phyloP scores from a whole-genome alignment of 2,888 invertebrate genomes.

The Deilephila elpenor region DNA sequence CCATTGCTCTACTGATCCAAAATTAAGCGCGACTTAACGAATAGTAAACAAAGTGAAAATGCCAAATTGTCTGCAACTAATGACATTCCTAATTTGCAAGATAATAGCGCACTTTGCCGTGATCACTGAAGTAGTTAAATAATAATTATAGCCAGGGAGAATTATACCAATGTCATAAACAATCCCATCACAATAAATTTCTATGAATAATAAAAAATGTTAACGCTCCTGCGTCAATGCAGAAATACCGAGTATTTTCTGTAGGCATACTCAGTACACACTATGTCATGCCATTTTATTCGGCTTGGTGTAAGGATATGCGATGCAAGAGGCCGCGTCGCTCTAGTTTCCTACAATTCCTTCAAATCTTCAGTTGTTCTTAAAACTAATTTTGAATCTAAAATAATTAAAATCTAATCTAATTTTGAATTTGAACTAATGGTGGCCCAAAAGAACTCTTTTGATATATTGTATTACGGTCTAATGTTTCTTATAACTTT shows the following conservation, averaged over 20 bases:
- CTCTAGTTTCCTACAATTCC: neutral
- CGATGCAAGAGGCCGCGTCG: neutral
- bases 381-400: too few species aligned
- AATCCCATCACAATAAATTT: conserved; percentile 26
- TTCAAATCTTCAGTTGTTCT: neutral
- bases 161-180: conserved; percentile 15
- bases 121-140: conserved; percentile 4
- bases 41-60: neutral
- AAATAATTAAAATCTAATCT: too few species aligned
- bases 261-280: conserved; percentile 4
- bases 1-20: too few species aligned
- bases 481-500: too few species aligned
- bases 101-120: neutral
- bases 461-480: too few species aligned
- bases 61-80: conserved; percentile 19
- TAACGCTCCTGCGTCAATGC: conserved; percentile 29
- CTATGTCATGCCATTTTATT: neutral
- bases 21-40: too few species aligned
- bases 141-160: conserved; percentile 24
- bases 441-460: too few species aligned
- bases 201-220: conserved; percentile 34
- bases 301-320: neutral
- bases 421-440: too few species aligned
- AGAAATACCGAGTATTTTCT: conserved; percentile 25
- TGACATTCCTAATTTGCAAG: conserved; percentile 5